Conservation (phyloP, 2,113 vertebrate species). For the Paratilapia polleni region DNA sequence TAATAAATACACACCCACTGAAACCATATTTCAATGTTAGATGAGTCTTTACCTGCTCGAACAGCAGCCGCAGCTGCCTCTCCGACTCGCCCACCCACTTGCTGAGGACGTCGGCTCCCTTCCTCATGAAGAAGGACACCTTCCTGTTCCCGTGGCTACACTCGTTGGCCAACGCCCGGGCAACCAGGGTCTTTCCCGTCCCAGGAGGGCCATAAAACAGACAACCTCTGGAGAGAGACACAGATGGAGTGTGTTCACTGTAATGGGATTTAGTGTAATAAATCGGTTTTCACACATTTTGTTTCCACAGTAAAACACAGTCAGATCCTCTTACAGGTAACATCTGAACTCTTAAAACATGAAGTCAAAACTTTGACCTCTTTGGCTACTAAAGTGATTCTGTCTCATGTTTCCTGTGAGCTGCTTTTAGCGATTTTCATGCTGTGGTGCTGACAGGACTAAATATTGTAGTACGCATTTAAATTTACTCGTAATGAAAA, state of each 20-base stretch:
- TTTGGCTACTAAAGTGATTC: neutral
- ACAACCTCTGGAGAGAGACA: constrained; percentile 83
- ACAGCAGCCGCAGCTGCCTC: constrained; percentile 87
- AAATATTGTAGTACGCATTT: neutral
- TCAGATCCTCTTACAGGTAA: no score
- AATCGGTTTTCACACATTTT: neutral
- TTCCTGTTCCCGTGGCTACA: constrained; percentile 87
- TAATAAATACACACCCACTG: neutral
- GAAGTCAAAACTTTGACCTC: neutral
- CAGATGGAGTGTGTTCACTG: neutral
- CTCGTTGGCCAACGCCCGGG: constrained; percentile 90
- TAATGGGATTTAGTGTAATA: neutral
- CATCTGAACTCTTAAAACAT: neutral
- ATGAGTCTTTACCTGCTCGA: constrained; percentile 86
- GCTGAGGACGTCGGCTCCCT: constrained; percentile 91
- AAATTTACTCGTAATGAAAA: neutral
- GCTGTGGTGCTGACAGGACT: neutral
- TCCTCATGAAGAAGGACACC: constrained; percentile 94
- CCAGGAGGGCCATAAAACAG: constrained; percentile 93
- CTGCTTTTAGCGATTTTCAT: neutral
- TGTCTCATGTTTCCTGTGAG: neutral
- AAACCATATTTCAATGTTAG: neutral
- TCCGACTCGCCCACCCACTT: constrained; percentile 95
- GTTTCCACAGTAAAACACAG: no score
- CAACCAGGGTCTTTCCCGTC: constrained; percentile 92